Conservation (phyloP, 2,113 vertebrate genomes). For the Ranitomeya variabilis region DNA sequence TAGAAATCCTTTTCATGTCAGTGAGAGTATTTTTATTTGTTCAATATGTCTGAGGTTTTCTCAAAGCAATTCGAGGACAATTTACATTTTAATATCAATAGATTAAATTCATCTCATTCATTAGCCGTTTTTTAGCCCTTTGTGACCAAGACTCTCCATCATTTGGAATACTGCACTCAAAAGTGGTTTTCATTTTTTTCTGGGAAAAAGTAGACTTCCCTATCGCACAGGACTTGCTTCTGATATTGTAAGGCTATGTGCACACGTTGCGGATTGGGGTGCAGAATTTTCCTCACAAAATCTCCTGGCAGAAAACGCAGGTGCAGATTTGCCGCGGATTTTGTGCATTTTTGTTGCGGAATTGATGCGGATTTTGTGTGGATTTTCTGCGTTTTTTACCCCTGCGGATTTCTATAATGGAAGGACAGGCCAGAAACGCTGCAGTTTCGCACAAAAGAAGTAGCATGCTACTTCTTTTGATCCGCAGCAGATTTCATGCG, state of each 20-base stretch:
- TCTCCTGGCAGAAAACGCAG: no score
- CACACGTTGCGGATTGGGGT: no score
- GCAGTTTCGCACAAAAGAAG: no score
- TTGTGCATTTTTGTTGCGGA: no score
- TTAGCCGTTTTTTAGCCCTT: background rate
- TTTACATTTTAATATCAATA: background rate
- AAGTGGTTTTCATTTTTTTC: background rate
- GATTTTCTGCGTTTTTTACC: no score
- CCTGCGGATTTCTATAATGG: no score
- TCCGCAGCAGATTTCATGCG: no score
- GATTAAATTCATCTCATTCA: background rate
- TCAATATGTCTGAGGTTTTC: background rate
- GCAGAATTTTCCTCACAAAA: no score
- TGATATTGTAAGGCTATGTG: background rate
- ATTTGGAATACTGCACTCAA: background rate
- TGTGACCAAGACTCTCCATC: background rate
- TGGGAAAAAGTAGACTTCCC: background rate
- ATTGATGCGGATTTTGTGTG: no score
- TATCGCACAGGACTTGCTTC: background rate
- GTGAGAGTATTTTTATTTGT: background rate
- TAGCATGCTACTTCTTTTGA: no score
- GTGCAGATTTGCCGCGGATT: no score
- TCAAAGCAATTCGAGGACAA: background rate
- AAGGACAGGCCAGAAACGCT: no score
- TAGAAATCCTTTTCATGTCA: background rate